Percentiles rank a stretch among this genome's conserved stretches.
phyloP scores from a whole-genome alignment of 2,797 vertebrate species.

The Muscicapa striata region DNA sequence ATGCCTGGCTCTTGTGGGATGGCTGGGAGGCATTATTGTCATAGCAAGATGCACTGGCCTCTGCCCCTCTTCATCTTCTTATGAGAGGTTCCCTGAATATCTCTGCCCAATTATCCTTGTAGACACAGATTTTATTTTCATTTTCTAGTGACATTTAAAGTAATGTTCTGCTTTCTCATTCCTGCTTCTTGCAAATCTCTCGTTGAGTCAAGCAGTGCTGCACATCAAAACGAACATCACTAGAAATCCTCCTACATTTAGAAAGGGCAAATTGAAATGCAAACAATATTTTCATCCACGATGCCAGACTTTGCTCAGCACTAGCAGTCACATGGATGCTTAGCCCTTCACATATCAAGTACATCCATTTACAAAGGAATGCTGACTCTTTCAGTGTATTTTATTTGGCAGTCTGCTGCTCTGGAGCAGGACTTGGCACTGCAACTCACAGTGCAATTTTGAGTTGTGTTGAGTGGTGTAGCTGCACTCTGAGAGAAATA shows the following conservation, averaged over 20 bases:
- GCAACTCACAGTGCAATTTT: not conserved
- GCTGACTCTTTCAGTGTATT: constrained; percentile 38
- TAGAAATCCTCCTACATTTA: not conserved
- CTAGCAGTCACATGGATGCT: not conserved
- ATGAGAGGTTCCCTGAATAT: not conserved
- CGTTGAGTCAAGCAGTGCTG: not conserved
- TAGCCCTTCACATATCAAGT: not conserved
- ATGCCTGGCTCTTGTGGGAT: not conserved
- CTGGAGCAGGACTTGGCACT: constrained; percentile 32
- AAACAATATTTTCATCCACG: not conserved
- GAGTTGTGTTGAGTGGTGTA: not conserved
- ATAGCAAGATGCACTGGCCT: not conserved
- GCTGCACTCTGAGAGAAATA: not conserved
- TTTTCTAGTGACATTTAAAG: constrained; percentile 1
- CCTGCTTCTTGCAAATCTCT: not conserved
- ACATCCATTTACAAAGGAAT: constrained; percentile 32
- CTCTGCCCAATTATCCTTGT: not conserved
- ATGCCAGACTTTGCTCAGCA: constrained; percentile 35
- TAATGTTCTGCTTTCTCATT: not conserved
- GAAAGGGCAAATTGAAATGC: constrained; percentile 4
- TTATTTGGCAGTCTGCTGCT: constrained; percentile 42
- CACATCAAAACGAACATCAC: not conserved
- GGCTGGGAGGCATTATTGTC: not conserved
- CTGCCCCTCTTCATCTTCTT: not conserved
- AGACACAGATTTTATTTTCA: not conserved